A percentile compares a stretch with the other conserved stretches of the same genome.
These are phyloP conservation scores for Perognathus longimembris DNA, from an alignment of 2,113 vertebrate species.

Conservation along the genomic window DNA sequence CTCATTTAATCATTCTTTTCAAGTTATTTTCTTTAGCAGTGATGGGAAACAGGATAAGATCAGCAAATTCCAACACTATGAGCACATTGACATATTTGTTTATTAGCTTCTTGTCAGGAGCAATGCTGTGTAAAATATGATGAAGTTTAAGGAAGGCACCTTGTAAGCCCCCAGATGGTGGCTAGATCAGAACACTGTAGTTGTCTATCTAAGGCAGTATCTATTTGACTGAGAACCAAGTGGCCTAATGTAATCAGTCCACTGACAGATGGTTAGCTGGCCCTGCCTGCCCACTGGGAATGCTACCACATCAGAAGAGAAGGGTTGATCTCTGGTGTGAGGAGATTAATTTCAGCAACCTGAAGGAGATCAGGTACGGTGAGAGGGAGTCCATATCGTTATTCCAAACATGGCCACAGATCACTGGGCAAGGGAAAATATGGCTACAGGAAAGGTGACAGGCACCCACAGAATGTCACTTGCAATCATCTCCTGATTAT, in stretches of 20 bases:
- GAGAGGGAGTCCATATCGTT: background rate
- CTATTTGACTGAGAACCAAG: conserved; percentile 24
- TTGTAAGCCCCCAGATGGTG: background rate
- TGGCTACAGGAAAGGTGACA: background rate
- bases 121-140: background rate
- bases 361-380: background rate
- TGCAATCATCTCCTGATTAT: background rate
- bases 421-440: background rate
- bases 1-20: background rate
- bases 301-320: background rate
- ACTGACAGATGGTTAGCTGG: background rate
- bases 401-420: background rate
- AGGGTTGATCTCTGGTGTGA: background rate
- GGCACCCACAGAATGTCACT: background rate
- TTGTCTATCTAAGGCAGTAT: background rate
- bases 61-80: background rate
- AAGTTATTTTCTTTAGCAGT: background rate
- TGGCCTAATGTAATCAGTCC: background rate
- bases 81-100: background rate
- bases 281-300: background rate
- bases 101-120: background rate
- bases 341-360: background rate
- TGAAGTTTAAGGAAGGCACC: background rate
- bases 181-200: background rate
- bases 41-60: background rate